Evolutionary conservation across 2,888 invertebrate genomes (phyloP).

Genomic region (Crematogaster levior): DNA sequence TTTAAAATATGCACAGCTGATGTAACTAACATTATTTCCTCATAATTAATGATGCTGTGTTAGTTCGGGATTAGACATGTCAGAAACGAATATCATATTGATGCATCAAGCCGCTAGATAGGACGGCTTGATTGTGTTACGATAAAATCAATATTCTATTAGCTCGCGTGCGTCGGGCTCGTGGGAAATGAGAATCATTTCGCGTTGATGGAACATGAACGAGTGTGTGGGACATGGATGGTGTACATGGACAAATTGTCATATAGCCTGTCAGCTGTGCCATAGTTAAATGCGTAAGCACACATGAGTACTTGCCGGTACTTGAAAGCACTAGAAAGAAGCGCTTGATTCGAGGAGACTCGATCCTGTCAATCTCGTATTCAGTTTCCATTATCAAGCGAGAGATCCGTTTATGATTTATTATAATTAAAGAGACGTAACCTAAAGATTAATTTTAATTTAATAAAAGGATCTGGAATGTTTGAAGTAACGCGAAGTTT

Average conservation of each 20-base stretch:
- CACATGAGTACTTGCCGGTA: not conserved
- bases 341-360: constrained; percentile 27
- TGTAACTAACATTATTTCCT: not conserved
- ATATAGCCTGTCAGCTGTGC: constrained; percentile 22
- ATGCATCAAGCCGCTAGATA: constrained; percentile 3
- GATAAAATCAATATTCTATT: constrained; percentile 55
- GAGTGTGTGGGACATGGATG: constrained; percentile 30
- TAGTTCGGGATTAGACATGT: constrained; percentile 16
- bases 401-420: not conserved
- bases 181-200: constrained; percentile 49
- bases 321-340: constrained; percentile 27
- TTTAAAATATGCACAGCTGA: not conserved
- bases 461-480: not conserved
- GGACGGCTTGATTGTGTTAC: constrained; percentile 23
- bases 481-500: not conserved
- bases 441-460: not conserved
- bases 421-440: not conserved
- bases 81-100: constrained; percentile 32
- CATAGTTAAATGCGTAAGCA: constrained; percentile 17
- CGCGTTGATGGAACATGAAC: constrained; percentile 26
- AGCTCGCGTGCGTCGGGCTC: constrained; percentile 17
- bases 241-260: constrained; percentile 33
- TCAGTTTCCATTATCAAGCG: not conserved
- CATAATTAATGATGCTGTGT: constrained; percentile 5
- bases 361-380: not conserved